These are phyloP conservation scores for Phlogophora meticulosa DNA, from an alignment of 2,888 invertebrate species.

Conservation along the genomic window DNA sequence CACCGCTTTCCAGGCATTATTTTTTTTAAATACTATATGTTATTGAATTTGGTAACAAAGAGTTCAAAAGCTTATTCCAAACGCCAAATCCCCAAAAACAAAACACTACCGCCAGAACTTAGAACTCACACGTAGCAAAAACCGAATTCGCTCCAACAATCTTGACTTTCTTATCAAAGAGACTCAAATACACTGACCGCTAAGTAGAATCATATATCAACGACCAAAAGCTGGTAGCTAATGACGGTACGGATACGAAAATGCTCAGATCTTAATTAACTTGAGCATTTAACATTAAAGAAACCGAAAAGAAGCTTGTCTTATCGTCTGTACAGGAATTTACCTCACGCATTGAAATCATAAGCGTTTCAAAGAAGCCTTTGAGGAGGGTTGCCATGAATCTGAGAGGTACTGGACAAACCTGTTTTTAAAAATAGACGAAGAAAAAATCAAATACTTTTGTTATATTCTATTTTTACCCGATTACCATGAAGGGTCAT, in stretches of 20 bases:
- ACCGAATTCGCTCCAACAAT: constrained; percentile 39
- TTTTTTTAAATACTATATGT: too few species aligned
- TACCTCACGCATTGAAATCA: constrained; percentile 90
- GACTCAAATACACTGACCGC: constrained; percentile 36
- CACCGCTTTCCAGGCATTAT: too few species aligned
- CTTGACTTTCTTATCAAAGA: constrained; percentile 42
- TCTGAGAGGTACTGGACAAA: constrained; percentile 26
- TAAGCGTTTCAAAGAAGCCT: constrained; percentile 89
- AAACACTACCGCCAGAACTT: neutral
- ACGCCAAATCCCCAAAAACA: neutral
- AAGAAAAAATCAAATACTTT: neutral
- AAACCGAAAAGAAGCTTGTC: constrained; percentile 66
- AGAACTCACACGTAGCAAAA: constrained; percentile 60
- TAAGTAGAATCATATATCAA: constrained; percentile 62
- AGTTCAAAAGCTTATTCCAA: neutral
- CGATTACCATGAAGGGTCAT: too few species aligned
- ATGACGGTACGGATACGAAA: constrained; percentile 61
- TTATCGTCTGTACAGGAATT: constrained; percentile 76
- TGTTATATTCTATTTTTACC: too few species aligned
- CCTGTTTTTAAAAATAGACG: neutral
- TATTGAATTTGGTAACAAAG: neutral
- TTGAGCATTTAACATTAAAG: constrained; percentile 77
- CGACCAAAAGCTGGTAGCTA: constrained; percentile 66
- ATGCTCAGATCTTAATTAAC: constrained; percentile 86
- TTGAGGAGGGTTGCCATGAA: constrained; percentile 60